Evolutionary conservation across 1,140 invertebrate genomes (phyloP).

Genomic region (Musca vetustissima): DNA sequence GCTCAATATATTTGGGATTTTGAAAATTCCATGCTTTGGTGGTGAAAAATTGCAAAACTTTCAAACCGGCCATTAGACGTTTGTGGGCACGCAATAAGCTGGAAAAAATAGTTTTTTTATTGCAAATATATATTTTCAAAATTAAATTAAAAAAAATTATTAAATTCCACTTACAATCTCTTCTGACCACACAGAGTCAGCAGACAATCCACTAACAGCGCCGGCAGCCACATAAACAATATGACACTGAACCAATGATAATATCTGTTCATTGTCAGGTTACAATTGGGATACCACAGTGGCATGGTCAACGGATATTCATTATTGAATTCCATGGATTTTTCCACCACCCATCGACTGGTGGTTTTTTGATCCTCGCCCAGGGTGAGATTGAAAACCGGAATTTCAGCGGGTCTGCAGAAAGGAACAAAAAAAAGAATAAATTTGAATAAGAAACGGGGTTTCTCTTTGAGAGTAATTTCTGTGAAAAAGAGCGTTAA

Average conservation of each 20-base stretch:
- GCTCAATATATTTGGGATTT: conserved; percentile 66
- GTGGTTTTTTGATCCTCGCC: conserved; percentile 65
- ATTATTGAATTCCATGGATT: conserved; percentile 65
- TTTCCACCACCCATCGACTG: conserved; percentile 79
- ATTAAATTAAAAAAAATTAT: no score
- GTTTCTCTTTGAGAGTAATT: no score
- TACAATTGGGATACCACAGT: conserved; percentile 82
- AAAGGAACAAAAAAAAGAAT: neutral
- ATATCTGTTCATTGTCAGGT: conserved; percentile 68
- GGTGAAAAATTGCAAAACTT: conserved; percentile 88
- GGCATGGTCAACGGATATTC: conserved; percentile 78
- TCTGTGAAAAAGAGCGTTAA: no score
- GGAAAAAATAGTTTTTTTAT: conserved; percentile 26
- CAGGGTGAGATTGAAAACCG: conserved; percentile 75
- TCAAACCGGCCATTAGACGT: conserved; percentile 70
- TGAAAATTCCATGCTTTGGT: conserved; percentile 85
- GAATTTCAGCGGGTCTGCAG: conserved; percentile 63
- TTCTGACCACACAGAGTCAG: conserved; percentile 76
- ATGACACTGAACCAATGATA: conserved; percentile 74
- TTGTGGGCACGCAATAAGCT: conserved; percentile 79
- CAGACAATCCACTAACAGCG: conserved; percentile 81
- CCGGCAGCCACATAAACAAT: conserved; percentile 84
- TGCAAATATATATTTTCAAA: neutral
- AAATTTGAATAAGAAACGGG: no score
- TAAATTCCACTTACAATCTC: conserved; percentile 41